These are phyloP conservation scores for Nephrocerus scutellatus DNA, from an alignment of 2,888 invertebrate genomes.

Conservation along the genomic window DNA sequence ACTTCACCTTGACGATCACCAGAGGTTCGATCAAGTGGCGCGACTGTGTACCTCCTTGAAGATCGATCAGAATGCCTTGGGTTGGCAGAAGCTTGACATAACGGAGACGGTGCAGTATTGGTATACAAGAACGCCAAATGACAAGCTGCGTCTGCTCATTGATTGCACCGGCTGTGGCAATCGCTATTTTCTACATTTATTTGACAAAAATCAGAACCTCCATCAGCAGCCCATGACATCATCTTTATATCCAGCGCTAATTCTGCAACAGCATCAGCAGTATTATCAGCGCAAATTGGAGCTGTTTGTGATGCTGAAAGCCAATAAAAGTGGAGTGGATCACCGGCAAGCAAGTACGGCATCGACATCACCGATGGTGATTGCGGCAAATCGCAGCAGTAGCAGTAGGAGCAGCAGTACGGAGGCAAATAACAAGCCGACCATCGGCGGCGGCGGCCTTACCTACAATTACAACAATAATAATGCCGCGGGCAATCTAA, in stretches of 20 bases:
- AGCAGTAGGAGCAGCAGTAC: slow-evolving; percentile 1
- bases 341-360: neutral
- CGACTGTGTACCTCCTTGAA: slow-evolving; percentile 53
- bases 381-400: neutral
- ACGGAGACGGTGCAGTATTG: slow-evolving; percentile 70
- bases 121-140: slow-evolving; percentile 51
- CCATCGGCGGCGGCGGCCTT: slow-evolving; percentile 1
- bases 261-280: neutral
- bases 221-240: slow-evolving; percentile 8
- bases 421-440: neutral
- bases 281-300: neutral
- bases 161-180: slow-evolving; percentile 78
- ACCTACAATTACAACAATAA: slow-evolving; percentile 7
- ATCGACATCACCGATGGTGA: neutral
- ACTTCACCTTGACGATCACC: too few relatives aligned
- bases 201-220: slow-evolving; percentile 34
- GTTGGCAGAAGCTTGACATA: slow-evolving; percentile 83
- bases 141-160: slow-evolving; percentile 69
- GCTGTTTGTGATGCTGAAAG: too few relatives aligned
- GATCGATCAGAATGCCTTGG: slow-evolving; percentile 59
- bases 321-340: too few relatives aligned
- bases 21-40: slow-evolving; percentile 56
- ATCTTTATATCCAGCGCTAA: slow-evolving; percentile 1
- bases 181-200: slow-evolving; percentile 62
- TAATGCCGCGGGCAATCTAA: slow-evolving; percentile 5